Conservation (phyloP, 2,797 vertebrate species). For the Ptychadena robeensis region DNA sequence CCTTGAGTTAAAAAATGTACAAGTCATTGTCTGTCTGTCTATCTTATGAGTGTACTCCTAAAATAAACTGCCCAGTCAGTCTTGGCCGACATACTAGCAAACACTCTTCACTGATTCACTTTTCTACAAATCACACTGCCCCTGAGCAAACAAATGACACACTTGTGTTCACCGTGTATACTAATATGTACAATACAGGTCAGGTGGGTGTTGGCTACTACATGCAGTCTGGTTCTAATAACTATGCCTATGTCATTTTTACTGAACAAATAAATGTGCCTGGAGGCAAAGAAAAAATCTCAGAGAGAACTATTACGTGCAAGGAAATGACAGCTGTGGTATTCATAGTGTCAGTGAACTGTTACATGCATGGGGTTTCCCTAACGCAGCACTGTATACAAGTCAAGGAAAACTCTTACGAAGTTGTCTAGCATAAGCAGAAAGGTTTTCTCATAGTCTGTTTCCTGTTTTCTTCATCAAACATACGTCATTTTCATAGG, state of each 20-base stretch:
- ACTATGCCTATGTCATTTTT: conserved; percentile 41
- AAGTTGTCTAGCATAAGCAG: conserved; percentile 69
- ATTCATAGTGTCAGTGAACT: conserved; percentile 61
- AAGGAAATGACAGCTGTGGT: conserved; percentile 67
- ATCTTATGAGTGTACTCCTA: conserved; percentile 6
- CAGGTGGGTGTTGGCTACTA: not conserved
- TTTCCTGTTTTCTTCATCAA: conserved; percentile 71
- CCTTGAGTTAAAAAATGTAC: conserved; percentile 8
- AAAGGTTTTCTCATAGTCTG: conserved; percentile 61
- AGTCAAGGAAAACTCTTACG: conserved; percentile 47
- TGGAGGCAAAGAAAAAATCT: conserved; percentile 68
- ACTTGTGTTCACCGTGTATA: not conserved
- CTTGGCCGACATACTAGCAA: not conserved
- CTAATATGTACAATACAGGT: conserved; percentile 31
- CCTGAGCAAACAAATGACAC: conserved; percentile 14
- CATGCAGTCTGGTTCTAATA: conserved; percentile 1
- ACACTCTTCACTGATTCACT: conserved; percentile 45
- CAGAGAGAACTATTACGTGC: conserved; percentile 65
- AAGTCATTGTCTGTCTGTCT: conserved; percentile 20
- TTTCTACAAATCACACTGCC: conserved; percentile 3
- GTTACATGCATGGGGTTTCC: conserved; percentile 64
- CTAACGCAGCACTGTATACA: conserved; percentile 1
- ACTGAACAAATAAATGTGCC: conserved; percentile 64
- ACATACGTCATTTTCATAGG: conserved; percentile 24
- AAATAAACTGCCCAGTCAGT: conserved; percentile 29